A percentile compares a stretch with the other conserved stretches of the same genome.
Evolutionary conservation across 2,113 vertebrate species (phyloP).

Genomic region (Arizona elegans): DNA sequence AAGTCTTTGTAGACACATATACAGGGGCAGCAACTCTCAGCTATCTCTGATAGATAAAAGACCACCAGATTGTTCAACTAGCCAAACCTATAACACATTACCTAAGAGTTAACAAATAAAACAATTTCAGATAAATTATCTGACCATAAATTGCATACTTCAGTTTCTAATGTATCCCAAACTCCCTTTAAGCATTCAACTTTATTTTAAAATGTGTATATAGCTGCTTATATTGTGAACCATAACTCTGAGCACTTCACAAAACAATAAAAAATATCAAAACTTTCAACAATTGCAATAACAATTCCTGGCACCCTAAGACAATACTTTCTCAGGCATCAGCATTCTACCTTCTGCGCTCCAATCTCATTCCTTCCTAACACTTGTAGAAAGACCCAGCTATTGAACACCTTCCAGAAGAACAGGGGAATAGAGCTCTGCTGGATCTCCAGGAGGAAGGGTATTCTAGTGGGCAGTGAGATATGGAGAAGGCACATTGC

Average conservation of each 20-base stretch:
- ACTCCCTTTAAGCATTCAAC: not conserved
- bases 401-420: not conserved
- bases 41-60: not conserved
- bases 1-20: not conserved
- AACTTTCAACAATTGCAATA: not conserved
- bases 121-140: not conserved
- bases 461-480: not conserved
- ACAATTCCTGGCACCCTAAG: not conserved
- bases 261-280: not conserved
- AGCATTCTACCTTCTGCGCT: not conserved
- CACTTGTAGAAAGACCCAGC: not conserved
- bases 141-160: not conserved
- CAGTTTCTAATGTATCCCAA: not conserved
- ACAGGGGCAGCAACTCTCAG: too few relatives aligned
- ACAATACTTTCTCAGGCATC: not conserved
- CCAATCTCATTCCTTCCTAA: not conserved
- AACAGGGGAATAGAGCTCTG: not conserved
- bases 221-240: not conserved
- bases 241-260: not conserved
- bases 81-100: not conserved
- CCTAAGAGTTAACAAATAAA: not conserved
- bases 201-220: not conserved
- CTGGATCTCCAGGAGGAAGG: not conserved
- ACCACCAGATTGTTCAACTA: not conserved
- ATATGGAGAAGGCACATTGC: not conserved